Evolutionary conservation across 92 coral and sea anemone species (phyloP), one percentile per base, ranked within the genome.

Genomic region (Epizoanthus ramosus): DNA sequence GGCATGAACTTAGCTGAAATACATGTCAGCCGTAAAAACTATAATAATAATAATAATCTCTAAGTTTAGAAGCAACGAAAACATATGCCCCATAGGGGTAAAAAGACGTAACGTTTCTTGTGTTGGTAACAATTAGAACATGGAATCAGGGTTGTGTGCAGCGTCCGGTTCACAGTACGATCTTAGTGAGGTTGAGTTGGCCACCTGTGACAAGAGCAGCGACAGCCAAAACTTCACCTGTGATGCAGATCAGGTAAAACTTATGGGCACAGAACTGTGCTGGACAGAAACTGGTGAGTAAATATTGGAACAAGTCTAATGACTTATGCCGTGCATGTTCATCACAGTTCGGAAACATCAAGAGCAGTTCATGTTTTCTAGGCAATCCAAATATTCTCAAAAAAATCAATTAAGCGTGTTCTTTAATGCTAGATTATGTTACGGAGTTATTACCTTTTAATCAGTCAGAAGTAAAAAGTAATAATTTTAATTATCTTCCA

Each of bases 271-370:
- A 31, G 85, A 81, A 21, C 57, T 90, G 4, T 92, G 90, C 71
- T 89, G 91, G 19, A 90, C 93, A 39, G 90, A 86, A 56, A 87
- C 91, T 75, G 92, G 97, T 92, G 18, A 60, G 70, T 15, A 43
- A 61, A 64, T 33, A 64, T 22, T 22, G 9, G 31, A 28, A 28
- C 2, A 28, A 15, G 22, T 19, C 24, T n/a, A n/a, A 18, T 9
- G 3, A 58, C 7, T 58, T 70, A 3, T 23, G 0, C 0, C 74
- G 8, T 35, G 6, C 0, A 3, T 18, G 8, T 15, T 33, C 6
- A 14, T 14, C 8, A 35, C 14, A 28, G 12, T 63, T 63, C 14
- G 24, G 33, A 21, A 63, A 63, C 7, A 2, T 63, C 31, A 28
- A 28, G 0, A 23, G 68, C 12, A 10, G 3, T 47, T 8, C 54